Percentiles rank a stretch among this genome's conserved stretches.
Conservation (phyloP, 2,888 invertebrate species). For the Heliconius hortense region DNA sequence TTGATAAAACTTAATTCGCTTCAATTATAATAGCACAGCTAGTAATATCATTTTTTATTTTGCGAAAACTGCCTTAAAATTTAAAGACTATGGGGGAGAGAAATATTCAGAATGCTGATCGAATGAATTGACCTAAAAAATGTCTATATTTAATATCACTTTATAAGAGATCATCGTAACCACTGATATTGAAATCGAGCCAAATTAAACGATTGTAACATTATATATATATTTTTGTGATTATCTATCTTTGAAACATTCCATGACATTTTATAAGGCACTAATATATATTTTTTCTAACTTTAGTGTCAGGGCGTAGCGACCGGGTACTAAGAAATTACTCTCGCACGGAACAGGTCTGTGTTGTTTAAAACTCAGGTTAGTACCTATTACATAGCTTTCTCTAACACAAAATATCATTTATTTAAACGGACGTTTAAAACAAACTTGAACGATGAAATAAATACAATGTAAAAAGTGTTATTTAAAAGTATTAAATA, state of each 20-base stretch:
- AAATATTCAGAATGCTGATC: background rate
- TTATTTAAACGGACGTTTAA: background rate
- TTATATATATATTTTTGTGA: no score
- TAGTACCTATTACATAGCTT: conserved; percentile 37
- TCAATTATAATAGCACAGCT: background rate
- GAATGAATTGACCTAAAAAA: background rate
- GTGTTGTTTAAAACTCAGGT: conserved; percentile 44
- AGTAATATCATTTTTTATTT: background rate
- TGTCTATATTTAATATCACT: background rate
- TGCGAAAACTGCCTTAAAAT: background rate
- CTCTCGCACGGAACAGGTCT: conserved; percentile 53
- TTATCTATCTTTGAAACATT: background rate
- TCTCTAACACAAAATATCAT: conserved; percentile 38
- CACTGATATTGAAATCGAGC: no score
- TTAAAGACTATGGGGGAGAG: background rate
- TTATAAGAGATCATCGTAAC: background rate
- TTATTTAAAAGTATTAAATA: background rate
- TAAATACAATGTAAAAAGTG: background rate
- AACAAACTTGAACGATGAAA: background rate
- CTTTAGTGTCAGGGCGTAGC: conserved; percentile 48
- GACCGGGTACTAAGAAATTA: conserved; percentile 50
- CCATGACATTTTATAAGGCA: conserved; percentile 17
- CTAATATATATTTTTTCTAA: conserved; percentile 31
- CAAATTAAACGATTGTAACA: no score
- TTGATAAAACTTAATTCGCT: background rate